Percentiles rank a stretch among this genome's conserved stretches.
These are phyloP conservation scores for Grantiella picta DNA, from an alignment of 2,113 vertebrate species.

Conservation along the genomic window DNA sequence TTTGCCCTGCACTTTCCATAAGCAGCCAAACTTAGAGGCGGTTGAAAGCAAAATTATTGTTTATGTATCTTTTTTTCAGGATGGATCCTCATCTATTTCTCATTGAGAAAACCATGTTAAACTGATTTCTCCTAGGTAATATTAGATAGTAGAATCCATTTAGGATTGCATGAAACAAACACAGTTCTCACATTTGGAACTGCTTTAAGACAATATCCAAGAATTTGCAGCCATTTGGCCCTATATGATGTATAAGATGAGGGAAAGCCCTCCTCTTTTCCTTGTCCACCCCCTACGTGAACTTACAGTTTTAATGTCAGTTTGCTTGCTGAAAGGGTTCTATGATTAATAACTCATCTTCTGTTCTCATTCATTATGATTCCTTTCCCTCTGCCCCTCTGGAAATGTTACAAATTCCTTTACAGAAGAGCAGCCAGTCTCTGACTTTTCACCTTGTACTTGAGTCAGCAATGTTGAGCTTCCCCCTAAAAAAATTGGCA, in stretches of 20 bases:
- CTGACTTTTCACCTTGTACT: background rate
- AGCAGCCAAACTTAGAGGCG: background rate
- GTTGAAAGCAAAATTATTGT: background rate
- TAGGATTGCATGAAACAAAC: background rate
- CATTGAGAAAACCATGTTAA: background rate
- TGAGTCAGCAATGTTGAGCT: background rate
- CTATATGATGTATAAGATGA: background rate
- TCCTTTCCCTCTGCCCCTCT: background rate
- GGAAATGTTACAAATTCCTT: background rate
- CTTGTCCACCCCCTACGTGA: background rate
- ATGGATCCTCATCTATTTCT: background rate
- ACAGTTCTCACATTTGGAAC: slow-evolving; percentile 29
- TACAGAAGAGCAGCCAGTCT: background rate
- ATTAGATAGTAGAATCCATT: background rate
- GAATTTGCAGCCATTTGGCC: slow-evolving; percentile 5
- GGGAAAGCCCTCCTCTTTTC: background rate
- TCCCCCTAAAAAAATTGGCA: background rate
- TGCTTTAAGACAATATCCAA: background rate
- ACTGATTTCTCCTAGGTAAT: background rate
- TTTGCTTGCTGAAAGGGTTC: slow-evolving; percentile 33
- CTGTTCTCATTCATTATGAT: background rate
- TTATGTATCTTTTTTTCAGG: background rate
- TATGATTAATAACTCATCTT: slow-evolving; percentile 2
- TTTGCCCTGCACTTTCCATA: slow-evolving; percentile 26
- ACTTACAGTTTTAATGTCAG: background rate